Percentiles rank a stretch among this genome's conserved stretches.
phyloP scores from a whole-genome alignment of 2,888 invertebrate genomes.

The Hydrotaea cyrtoneurina region DNA sequence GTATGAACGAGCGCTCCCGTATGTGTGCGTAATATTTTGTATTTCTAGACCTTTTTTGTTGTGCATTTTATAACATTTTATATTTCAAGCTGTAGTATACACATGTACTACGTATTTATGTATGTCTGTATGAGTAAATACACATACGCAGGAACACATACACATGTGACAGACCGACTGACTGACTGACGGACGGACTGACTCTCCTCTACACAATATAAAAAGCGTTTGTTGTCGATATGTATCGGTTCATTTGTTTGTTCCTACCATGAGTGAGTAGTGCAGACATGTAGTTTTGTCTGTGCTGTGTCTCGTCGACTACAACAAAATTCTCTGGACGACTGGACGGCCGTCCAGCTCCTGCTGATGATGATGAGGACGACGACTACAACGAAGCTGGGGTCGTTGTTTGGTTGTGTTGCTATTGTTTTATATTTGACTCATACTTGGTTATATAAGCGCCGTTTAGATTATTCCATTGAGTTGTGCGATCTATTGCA shows the following conservation, averaged over 20 bases:
- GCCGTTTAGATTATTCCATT: conserved; percentile 52
- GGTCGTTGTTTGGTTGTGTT: conserved; percentile 23
- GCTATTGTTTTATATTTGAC: conserved; percentile 33
- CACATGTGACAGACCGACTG: conserved; percentile 20
- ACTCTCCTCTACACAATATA: background rate
- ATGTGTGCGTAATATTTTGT: conserved; percentile 14
- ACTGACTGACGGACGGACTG: background rate
- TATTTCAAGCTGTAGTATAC: background rate
- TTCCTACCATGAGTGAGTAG: conserved; percentile 47
- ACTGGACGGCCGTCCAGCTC: conserved; percentile 3
- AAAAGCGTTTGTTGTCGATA: conserved; percentile 37
- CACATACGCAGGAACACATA: conserved; percentile 20
- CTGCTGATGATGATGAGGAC: conserved; percentile 21
- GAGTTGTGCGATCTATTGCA: background rate
- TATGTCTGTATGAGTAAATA: conserved; percentile 14
- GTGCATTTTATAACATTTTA: conserved; percentile 37
- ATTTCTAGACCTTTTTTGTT: conserved; percentile 36
- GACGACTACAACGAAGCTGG: conserved; percentile 4
- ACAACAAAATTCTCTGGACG: background rate
- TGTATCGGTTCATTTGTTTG: conserved; percentile 54
- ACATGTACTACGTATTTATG: conserved; percentile 27
- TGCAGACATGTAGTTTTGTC: conserved; percentile 51
- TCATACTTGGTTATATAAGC: conserved; percentile 41
- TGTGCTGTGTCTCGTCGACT: conserved; percentile 56
- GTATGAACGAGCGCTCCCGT: background rate